Evolutionary conservation across 92 coral and sea anemone genomes (phyloP), one percentile per base, ranked within the genome.

Genomic region (Palythoa grandis): DNA sequence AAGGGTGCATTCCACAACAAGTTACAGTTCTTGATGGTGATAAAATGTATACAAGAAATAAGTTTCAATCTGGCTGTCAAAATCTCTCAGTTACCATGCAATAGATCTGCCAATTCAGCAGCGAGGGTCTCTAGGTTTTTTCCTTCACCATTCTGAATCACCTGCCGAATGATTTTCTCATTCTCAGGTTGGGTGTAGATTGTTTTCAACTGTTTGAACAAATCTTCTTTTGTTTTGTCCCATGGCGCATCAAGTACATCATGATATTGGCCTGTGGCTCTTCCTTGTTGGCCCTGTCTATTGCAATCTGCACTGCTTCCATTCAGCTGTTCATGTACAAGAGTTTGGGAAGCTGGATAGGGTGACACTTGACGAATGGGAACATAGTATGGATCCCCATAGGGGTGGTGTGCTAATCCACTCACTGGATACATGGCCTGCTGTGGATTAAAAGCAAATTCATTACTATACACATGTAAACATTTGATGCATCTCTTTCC

Each of bases 181-280:
- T 75, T 58, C n/a, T 77, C 82, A 7, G 66, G 37, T 57, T 57
- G 66, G 17, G 69, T 15, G 70, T 57, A 77, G 29, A 77, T 77
- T 48, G 4, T 3, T 15, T 77, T 54, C 70, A 77, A 52, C 3
- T 57, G 24, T 12, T 57, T 15, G 56, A 77, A 54, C 52, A 80
- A 54, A 47, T 48, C 85, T 48, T 80, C 43, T 40, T 65, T 48
- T 2, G 11, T 8, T 16, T 48, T 80, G 22, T 80, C 74, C 85
- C 74, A 80, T 11, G 85, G 73, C 47, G 85, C 85, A 66, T 80
- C 85, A 66, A 17, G 57, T 15, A 80, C 85, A 14, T 80, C 85
- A 23, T 35, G 58, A 2, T 13, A 14, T 3, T 23, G 23, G 20
- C 60, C 17, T 1, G 29, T 1, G 15, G 4, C n/a, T 9, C 22